Evolutionary conservation across 2,113 vertebrate genomes (phyloP).

Genomic region (Stigmatopora nigra): DNA sequence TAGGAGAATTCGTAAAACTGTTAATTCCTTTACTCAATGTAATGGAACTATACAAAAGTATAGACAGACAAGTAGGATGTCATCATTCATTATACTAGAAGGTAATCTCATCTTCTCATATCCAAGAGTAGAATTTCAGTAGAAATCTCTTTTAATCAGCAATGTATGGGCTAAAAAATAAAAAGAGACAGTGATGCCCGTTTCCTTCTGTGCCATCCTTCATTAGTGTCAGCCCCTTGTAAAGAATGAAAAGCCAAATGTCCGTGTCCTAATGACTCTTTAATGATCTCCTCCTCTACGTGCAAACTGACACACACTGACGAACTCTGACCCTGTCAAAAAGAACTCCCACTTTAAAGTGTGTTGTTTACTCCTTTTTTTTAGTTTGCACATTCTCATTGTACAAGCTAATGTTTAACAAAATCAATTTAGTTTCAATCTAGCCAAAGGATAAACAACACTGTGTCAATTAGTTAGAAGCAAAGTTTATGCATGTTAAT

Average conservation of each 20-base stretch:
- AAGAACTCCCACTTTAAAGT: constrained; percentile 53
- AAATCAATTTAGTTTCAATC: constrained; percentile 21
- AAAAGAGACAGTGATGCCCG: constrained; percentile 33
- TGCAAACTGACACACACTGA: constrained; percentile 51
- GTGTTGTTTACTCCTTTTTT: constrained; percentile 41
- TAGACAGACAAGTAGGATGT: constrained; percentile 6
- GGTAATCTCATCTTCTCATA: constrained; percentile 4
- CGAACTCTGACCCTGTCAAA: constrained; percentile 53
- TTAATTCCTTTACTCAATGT: constrained; percentile 15
- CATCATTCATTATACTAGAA: constrained; percentile 29
- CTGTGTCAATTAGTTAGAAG: constrained; percentile 29
- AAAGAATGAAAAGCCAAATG: constrained; percentile 40
- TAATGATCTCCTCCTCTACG: constrained; percentile 53
- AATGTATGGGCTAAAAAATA: constrained; percentile 27
- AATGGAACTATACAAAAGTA: constrained; percentile 15
- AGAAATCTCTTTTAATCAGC: constrained; percentile 49
- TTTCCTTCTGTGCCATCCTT: constrained; percentile 33
- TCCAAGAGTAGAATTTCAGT: constrained; percentile 12
- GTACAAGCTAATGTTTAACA: constrained; percentile 23
- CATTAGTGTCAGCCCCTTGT: constrained; percentile 34
- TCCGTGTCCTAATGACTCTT: constrained; percentile 56
- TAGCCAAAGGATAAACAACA: constrained; percentile 43
- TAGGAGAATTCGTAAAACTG: constrained; percentile 19
- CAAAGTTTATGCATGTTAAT: constrained; percentile 43
- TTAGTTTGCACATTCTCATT: constrained; percentile 43